phyloP scores from a whole-genome alignment of 2,113 vertebrate species.

The Vanacampus margaritifer region DNA sequence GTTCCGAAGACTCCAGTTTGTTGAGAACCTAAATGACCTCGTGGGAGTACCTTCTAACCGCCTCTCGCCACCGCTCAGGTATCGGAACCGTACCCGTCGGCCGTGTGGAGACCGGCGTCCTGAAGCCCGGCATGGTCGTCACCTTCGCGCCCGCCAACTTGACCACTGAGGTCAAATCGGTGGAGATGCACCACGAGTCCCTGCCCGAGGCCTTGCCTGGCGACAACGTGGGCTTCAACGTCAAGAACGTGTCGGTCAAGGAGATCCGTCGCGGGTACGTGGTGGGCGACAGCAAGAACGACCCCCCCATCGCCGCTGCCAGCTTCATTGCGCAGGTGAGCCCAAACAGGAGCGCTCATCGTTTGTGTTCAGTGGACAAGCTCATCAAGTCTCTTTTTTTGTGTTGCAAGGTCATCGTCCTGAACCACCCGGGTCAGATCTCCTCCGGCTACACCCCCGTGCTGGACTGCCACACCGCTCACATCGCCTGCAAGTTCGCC shows the following conservation, averaged over 20 bases:
- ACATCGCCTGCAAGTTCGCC: conserved; percentile 76
- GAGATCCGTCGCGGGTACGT: conserved; percentile 78
- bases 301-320: conserved; percentile 68
- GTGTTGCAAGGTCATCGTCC: conserved; percentile 84
- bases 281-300: conserved; percentile 79
- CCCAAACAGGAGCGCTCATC: background rate
- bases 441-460: conserved; percentile 73
- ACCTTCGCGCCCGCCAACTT: conserved; percentile 76
- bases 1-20: too few species aligned
- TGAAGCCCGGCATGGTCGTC: conserved; percentile 79
- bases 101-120: conserved; percentile 75
- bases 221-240: conserved; percentile 78
- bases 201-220: conserved; percentile 72
- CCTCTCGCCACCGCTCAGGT: conserved; percentile 46
- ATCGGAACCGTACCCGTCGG: conserved; percentile 79
- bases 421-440: conserved; percentile 78
- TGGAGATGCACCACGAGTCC: conserved; percentile 81
- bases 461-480: conserved; percentile 76
- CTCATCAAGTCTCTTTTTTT: too few species aligned
- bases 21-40: too few species aligned
- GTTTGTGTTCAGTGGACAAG: conserved; percentile 35
- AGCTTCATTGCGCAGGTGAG: conserved; percentile 75
- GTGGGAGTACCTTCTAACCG: too few species aligned
- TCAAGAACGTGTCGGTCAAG: conserved; percentile 80
- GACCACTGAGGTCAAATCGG: conserved; percentile 80